These are phyloP conservation scores for Emydura subglobosa DNA, from an alignment of 2,113 vertebrate genomes.

Conservation along the genomic window DNA sequence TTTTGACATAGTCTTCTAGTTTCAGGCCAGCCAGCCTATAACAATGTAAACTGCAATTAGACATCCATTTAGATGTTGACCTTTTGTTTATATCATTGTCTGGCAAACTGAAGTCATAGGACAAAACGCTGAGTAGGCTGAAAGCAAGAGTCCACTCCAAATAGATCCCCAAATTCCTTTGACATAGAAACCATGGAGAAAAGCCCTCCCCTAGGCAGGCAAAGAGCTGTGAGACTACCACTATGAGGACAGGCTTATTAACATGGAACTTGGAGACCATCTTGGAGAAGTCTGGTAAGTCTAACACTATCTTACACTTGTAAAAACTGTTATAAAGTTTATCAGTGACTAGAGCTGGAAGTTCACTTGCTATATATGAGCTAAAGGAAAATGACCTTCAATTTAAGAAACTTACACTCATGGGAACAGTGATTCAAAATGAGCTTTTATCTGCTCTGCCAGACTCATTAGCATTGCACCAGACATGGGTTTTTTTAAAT, in stretches of 20 bases:
- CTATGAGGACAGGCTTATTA: no score
- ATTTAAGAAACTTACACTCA: not conserved
- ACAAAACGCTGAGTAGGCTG: not conserved
- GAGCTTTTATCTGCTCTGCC: not conserved
- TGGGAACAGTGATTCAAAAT: no score
- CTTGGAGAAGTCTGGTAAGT: not conserved
- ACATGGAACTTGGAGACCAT: accelerated
- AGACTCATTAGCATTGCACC: not conserved
- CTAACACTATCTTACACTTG: not conserved
- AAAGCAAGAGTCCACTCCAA: no score
- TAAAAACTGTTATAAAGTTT: not conserved
- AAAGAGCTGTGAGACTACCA: no score
- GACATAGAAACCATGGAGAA: no score
- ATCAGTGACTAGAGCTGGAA: not conserved
- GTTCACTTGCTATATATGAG: not conserved
- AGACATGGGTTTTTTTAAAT: not conserved
- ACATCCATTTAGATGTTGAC: not conserved
- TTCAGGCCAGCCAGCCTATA: not conserved
- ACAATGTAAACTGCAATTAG: not conserved
- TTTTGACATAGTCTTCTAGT: not conserved
- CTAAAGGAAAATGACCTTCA: not conserved
- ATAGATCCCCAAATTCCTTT: no score
- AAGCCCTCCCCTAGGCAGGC: no score
- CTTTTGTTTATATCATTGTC: not conserved
- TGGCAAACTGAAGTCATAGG: not conserved